phyloP scores from a whole-genome alignment of 2,888 invertebrate species.

The Cyclophora punctaria region DNA sequence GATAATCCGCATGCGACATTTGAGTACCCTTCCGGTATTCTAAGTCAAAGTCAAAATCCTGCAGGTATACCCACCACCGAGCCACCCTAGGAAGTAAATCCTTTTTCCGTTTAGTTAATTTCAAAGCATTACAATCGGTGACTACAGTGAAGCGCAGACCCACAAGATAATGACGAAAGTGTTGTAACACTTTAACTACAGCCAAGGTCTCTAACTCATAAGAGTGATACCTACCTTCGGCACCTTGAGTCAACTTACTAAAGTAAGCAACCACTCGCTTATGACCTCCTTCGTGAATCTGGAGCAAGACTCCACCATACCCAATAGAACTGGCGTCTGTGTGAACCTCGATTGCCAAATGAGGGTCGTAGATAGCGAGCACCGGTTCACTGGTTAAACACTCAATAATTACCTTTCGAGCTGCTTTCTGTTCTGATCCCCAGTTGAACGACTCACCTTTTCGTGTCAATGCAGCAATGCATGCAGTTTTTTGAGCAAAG shows the following conservation, averaged over 20 bases:
- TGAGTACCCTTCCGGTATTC: constrained; percentile 19
- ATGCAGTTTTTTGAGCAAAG: constrained; percentile 6
- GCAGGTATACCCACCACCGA: constrained; percentile 24
- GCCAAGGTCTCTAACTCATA: constrained; percentile 19
- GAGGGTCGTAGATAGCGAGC: constrained; percentile 12
- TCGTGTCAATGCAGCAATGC: constrained; percentile 3
- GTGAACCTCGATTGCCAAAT: constrained; percentile 8
- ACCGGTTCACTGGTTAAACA: constrained; percentile 12
- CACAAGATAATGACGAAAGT: constrained; percentile 21
- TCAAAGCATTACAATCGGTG: constrained; percentile 25
- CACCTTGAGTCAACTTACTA: constrained; percentile 13
- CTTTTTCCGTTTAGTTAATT: constrained; percentile 19
- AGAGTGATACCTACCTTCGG: constrained; percentile 17
- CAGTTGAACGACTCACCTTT: constrained; percentile 5
- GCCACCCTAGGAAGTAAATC: constrained; percentile 22
- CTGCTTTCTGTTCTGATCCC: constrained; percentile 4
- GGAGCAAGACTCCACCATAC: constrained; percentile 13
- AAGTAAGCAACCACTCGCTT: constrained; percentile 13
- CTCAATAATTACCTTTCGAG: constrained; percentile 2
- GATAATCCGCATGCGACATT: constrained; percentile 19
- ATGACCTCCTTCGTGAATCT: constrained; percentile 1
- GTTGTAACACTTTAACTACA: constrained; percentile 17
- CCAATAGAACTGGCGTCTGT: constrained; percentile 6
- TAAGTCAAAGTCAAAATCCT: constrained; percentile 21
- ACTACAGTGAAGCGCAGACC: constrained; percentile 19